Evolutionary conservation across 2,113 vertebrate genomes (phyloP), one percentile per base, ranked within the genome.

Genomic region (Prionailurus viverrinus): DNA sequence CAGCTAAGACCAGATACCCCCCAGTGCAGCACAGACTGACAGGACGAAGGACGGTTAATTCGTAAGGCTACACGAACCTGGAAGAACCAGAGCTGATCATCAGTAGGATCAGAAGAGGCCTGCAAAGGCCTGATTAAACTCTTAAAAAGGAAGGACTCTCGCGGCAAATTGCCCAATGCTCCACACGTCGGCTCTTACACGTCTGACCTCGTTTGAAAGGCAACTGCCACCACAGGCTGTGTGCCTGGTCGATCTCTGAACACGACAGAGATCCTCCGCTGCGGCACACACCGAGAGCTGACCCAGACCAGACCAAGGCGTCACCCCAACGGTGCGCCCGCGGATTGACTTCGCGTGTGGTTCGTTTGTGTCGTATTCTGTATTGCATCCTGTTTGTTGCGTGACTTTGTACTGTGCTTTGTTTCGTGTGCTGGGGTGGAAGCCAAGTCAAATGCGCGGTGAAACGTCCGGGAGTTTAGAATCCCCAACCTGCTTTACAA

Each of bases 291-390:
- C 68, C 4, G 4, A n/a, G 33, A 69, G 33, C 33, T 69, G 33
- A 36, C 25, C 3, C 58, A 61, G 58, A 61, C 58, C 7, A 23
- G 58, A 61, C 58, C 58, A 2, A 23, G 58, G 21, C 7, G 3
- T 18, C 58, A 61, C 21, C 58, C 58, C 58, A 61, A 61, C 21
- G 21, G 4, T 23, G 10, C 0, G 12, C 39, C 41, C 1, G 0
- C 5, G 2, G 13, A 41, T 7, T 41, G 71, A 41, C 71, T 74
- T 41, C 3, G 5, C 12, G 3, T 29, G 27, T 74, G 39, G 73
- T 45, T 74, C 23, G 1, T 45, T 27, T 4, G 6, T 14, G 21
- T 74, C 73, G 41, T 45, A 74, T 13, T 45, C 39, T 13, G 41
- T 74, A 74, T 29, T 45, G 39, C 27, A 27, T 27, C 39, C 45